phyloP scores from a whole-genome alignment of 2,888 invertebrate genomes.

The Torymus aiolomorphi region DNA sequence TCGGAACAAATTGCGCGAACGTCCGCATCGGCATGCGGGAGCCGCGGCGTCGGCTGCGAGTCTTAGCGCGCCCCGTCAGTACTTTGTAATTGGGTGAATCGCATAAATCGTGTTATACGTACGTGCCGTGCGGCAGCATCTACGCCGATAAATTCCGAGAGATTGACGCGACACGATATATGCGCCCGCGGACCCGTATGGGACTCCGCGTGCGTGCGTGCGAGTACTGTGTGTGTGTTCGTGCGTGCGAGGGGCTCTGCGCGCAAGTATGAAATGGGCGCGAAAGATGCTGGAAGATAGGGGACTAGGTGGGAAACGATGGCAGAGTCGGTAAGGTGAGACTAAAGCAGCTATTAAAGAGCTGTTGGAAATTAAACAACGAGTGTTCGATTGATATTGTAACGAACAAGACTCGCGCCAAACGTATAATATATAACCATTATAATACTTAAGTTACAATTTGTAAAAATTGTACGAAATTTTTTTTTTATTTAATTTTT shows the following conservation, averaged over 20 bases:
- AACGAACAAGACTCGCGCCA: too few species aligned
- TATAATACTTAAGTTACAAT: too few species aligned
- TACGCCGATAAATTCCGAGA: conserved; percentile 52
- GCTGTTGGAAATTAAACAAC: too few species aligned
- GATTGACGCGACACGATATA: conserved; percentile 64
- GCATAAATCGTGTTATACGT: conserved; percentile 60
- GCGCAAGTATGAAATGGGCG: conserved; percentile 2
- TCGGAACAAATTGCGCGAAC: conserved; percentile 49
- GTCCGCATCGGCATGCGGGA: conserved; percentile 38
- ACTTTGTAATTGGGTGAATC: conserved; percentile 64
- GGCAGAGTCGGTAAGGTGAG: too few species aligned
- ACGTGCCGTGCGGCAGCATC: conserved; percentile 35
- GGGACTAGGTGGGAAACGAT: not conserved
- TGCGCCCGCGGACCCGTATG: conserved; percentile 44
- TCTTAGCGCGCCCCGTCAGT: conserved; percentile 39
- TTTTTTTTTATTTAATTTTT: too few species aligned
- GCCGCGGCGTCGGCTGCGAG: not conserved
- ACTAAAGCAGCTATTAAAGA: too few species aligned
- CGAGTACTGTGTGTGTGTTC: not conserved
- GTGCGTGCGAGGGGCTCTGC: not conserved
- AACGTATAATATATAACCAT: too few species aligned
- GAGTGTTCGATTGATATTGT: too few species aligned
- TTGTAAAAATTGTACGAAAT: too few species aligned
- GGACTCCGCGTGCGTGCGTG: not conserved
- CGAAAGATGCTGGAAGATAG: conserved; percentile 1